Conservation (phyloP, 2,888 invertebrate species). For the Drosophila ezoana region DNA sequence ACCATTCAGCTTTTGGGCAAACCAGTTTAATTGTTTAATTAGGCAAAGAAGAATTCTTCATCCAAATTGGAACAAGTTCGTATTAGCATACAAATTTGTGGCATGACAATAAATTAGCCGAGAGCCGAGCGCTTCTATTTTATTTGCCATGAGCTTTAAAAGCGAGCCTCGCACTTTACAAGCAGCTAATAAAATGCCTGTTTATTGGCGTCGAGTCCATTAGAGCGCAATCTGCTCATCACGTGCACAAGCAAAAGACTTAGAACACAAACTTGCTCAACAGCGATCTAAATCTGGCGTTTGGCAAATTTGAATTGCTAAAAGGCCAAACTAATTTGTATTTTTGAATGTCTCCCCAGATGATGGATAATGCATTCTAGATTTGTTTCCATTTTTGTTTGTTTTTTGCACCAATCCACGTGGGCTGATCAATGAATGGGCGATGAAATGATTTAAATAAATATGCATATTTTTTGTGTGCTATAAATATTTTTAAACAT, state of each 20-base stretch:
- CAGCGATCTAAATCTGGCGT: constrained; percentile 22
- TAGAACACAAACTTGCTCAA: constrained; percentile 58
- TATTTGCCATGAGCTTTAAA: constrained; percentile 11
- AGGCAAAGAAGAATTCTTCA: constrained; percentile 59
- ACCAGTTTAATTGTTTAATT: constrained; percentile 71
- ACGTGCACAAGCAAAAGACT: constrained; percentile 56
- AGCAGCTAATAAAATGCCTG: constrained; percentile 60
- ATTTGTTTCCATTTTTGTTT: neutral
- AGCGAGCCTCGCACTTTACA: constrained; percentile 19
- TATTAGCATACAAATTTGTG: constrained; percentile 66
- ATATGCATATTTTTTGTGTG: neutral
- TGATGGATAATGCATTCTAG: constrained; percentile 33
- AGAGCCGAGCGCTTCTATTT: constrained; percentile 5
- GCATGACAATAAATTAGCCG: constrained; percentile 55
- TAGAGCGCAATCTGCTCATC: constrained; percentile 19
- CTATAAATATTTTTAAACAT: neutral
- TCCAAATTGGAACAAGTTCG: constrained; percentile 44
- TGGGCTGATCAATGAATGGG: constrained; percentile 3
- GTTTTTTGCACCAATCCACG: neutral
- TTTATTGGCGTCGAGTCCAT: constrained; percentile 38
- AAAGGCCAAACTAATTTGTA: constrained; percentile 48
- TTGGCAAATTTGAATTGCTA: constrained; percentile 49
- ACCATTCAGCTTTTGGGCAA: constrained; percentile 46
- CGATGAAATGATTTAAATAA: neutral
- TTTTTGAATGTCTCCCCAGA: constrained; percentile 19